Evolutionary conservation across 2,113 vertebrate genomes (phyloP), one percentile per base, ranked within the genome.

Genomic region (Siniperca knerii): DNA sequence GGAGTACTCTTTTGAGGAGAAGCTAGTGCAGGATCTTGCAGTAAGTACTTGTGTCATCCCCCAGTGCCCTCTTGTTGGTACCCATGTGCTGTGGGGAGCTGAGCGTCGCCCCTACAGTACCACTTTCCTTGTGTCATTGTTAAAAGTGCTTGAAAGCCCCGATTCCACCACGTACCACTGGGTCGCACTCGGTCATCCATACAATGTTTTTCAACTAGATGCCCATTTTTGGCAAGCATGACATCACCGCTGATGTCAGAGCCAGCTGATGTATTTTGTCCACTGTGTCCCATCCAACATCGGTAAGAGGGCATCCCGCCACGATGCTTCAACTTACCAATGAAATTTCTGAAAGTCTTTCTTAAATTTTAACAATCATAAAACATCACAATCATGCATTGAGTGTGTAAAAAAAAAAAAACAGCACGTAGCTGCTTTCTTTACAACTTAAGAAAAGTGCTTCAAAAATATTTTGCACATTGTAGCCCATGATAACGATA

Each of bases 1-100:
- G 96, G 97, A 97, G 93, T 98, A 99, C 97, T 97, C 97, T 93
- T 99, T 99, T 99, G 98, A 99, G 96, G 98, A 99, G 97, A 99
- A 97, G 95, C 97, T 99, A 98, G 97, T 99, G 95, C 97, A 99
- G 96, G 98, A 99, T 95, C 97, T 99, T 96, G 97, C 98, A 97
- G 98, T 99, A 98, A 99, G 98, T 99, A 99, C 96, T 86, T 88
- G 69, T 82, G 76, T 71, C 23, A 23, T 23, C 55, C 65, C 52
- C 50, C 25, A 4, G 77, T 9, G 54, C 44, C 67, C 4, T 80
- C n/a, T 10, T 77, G 18, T 81, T 35, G 61, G 66, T 83, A 60
- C 68, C 25, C 35, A 4, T 71, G 65, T 86, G 66, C 52, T 58
- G 37, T 20, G 37, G 70, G 73, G 35, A 65, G 76, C 62, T 37